Percentiles rank a stretch among this genome's conserved stretches.
Conservation (phyloP, 2,797 vertebrate genomes). For the Galago senegalensis region DNA sequence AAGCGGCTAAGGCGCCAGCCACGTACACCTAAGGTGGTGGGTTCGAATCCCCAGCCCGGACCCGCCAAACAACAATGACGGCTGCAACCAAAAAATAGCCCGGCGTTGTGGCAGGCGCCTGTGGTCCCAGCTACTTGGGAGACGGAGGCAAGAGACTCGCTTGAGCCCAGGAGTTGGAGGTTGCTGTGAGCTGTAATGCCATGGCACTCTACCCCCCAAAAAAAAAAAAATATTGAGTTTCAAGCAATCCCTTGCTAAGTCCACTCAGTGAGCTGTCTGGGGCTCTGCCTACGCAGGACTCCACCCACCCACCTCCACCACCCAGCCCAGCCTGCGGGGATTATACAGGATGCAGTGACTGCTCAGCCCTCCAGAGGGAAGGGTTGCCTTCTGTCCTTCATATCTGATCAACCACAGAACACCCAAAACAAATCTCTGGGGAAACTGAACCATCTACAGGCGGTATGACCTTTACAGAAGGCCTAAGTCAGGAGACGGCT, state of each 20-base stretch:
- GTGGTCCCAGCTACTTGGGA: no score
- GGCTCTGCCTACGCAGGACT: constrained; percentile 52
- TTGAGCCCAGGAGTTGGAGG: no score
- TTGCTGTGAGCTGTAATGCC: no score
- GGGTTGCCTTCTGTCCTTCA: constrained; percentile 31
- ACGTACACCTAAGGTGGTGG: no score
- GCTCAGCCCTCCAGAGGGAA: neutral
- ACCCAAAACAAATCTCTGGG: constrained; percentile 75
- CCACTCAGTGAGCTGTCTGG: constrained; percentile 42
- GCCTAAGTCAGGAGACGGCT: neutral
- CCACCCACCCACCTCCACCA: neutral
- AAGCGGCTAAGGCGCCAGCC: no score
- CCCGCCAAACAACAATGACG: no score
- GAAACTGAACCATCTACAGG: constrained; percentile 38
- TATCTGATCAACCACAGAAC: constrained; percentile 66
- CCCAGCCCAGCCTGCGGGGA: neutral
- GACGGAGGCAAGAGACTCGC: no score
- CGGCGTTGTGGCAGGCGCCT: no score
- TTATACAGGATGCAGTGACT: neutral
- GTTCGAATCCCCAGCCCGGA: no score
- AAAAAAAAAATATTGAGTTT: neutral
- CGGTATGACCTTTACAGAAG: constrained; percentile 59
- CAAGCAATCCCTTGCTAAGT: neutral
- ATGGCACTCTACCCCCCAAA: no score
- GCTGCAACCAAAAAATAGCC: no score